Conservation (phyloP, 2,113 vertebrate species). For the Cheilinus undulatus region DNA sequence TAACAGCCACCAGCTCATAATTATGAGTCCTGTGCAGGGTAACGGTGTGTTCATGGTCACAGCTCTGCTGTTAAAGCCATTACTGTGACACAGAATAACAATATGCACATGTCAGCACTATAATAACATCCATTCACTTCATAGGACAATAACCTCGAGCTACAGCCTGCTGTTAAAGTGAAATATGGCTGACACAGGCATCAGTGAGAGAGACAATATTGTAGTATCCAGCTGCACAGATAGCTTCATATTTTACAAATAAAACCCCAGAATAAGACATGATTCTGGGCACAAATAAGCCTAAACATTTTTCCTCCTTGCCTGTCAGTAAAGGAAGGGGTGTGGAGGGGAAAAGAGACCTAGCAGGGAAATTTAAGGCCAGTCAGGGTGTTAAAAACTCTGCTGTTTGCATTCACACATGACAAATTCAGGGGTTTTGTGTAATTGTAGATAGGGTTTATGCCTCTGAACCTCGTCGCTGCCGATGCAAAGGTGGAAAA, state of each 20-base stretch:
- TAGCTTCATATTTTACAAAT: not conserved
- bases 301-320: too few species aligned
- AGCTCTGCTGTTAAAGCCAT: not conserved
- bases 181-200: not conserved
- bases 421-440: too few species aligned
- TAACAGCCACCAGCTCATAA: not conserved
- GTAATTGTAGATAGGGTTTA: too few species aligned
- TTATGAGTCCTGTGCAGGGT: too few species aligned
- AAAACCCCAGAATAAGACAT: not conserved
- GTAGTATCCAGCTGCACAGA: not conserved
- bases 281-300: too few species aligned
- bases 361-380: too few species aligned
- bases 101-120: not conserved
- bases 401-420: too few species aligned
- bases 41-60: not conserved
- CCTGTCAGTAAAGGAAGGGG: too few species aligned
- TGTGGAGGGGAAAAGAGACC: too few species aligned
- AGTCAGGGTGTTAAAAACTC: too few species aligned
- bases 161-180: not conserved
- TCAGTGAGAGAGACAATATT: not conserved
- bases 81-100: constrained; percentile 8
- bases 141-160: not conserved
- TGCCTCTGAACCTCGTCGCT: too few species aligned
- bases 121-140: not conserved
- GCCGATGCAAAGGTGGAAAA: too few species aligned